Evolutionary conservation across 2,797 vertebrate genomes (phyloP), one percentile per base, ranked within the genome.

Genomic region (Dendrocincla tyrannina): DNA sequence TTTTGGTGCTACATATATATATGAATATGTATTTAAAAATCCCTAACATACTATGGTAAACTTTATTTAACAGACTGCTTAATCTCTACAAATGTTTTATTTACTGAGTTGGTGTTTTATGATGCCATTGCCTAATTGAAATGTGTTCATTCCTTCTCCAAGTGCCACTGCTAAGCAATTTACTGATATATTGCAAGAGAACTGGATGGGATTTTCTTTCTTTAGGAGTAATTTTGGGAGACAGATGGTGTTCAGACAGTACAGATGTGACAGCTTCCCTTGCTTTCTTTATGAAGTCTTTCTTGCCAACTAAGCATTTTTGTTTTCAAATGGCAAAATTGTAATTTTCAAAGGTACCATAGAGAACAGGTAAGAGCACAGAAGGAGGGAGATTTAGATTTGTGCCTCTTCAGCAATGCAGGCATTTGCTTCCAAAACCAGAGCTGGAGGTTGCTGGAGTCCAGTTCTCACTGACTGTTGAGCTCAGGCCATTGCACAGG

Each of bases 31-130:
- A 37, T 67, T 69, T 91, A 39, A 89, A 70, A 95, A 44, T 1
- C 32, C 50, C 55, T 85, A 73, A 76, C 17, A 37, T 60, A 64
- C 66, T 62, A 30, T 10, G 17, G 87, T 81, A 95, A 97, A 90
- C 96, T 96, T 97, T 97, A 91, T 56, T 97, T 97, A 97, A 96
- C 95, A 97, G 96, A 88, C 77, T 89, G 88, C 76, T 96, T 95
- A 96, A 96, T 74, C 92, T 94, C 90, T 89, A 81, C 90, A 96
- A 97, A 94, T 92, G 85, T 91, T 85, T 96, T 96, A 92, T 91
- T 81, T 72, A 89, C 83, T 62, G 78, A 87, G 72, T 49, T 85
- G 88, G 75, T 91, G 77, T 35, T 96, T 95, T 96, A 91, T 46
- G 91, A 93, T 91, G 91, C 95, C 80, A 66, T 93, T 93, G 75